phyloP scores from a whole-genome alignment of 1,140 invertebrate genomes.

The Zophobas morio region DNA sequence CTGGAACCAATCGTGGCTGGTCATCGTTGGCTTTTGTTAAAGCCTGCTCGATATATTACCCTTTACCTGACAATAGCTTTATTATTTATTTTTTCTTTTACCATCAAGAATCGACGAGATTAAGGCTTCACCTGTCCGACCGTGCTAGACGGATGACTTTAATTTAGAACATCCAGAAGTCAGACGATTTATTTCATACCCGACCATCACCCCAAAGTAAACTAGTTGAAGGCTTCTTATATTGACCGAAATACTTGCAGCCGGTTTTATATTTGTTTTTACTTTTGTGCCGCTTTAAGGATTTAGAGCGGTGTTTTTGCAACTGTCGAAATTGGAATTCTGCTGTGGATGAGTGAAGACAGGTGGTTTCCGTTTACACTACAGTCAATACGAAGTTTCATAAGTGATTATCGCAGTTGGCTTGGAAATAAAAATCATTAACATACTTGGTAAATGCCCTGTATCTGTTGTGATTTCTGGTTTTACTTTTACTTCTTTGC shows the following conservation, averaged over 20 bases:
- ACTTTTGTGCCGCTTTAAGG: not conserved
- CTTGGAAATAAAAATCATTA: too few relatives aligned
- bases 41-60: slow-evolving; percentile 30
- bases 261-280: not conserved
- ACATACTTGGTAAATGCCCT: too few relatives aligned
- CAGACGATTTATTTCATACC: slow-evolving; percentile 32
- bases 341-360: not conserved
- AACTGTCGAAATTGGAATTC: slow-evolving; percentile 4
- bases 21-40: slow-evolving; percentile 32
- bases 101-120: slow-evolving; percentile 21
- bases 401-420: too few relatives aligned
- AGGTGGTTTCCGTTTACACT: not conserved
- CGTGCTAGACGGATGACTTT: slow-evolving; percentile 23
- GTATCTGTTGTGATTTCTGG: too few relatives aligned
- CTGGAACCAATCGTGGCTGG: slow-evolving; percentile 45
- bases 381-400: too few relatives aligned
- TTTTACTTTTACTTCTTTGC: too few relatives aligned
- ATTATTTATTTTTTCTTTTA: slow-evolving; percentile 39
- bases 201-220: slow-evolving; percentile 3
- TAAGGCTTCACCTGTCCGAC: slow-evolving; percentile 45
- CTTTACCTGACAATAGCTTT: slow-evolving; percentile 37
- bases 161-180: slow-evolving; percentile 38
- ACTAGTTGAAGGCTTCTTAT: slow-evolving; percentile 16
- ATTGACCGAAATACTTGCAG: slow-evolving; percentile 13
- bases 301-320: slow-evolving; percentile 19